These are phyloP conservation scores for Antheraea mylitta DNA, from an alignment of 1,140 invertebrate genomes.

Conservation along the genomic window DNA sequence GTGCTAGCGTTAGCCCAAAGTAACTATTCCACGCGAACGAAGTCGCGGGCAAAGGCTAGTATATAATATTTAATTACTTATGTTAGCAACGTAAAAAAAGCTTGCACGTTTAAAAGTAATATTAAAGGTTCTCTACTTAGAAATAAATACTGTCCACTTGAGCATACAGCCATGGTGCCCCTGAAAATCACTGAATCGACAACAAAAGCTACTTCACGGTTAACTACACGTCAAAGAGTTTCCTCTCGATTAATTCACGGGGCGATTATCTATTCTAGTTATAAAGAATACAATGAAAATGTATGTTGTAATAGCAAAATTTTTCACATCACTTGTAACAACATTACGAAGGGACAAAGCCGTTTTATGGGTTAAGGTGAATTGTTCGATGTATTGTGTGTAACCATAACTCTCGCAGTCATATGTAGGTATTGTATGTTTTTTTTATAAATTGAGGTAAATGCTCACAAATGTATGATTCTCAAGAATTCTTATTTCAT, in stretches of 20 bases:
- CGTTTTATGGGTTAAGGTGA: constrained; percentile 12
- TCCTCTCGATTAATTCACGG: constrained; percentile 46
- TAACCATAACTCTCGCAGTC: neutral
- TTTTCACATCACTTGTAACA: constrained; percentile 7
- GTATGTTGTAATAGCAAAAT: neutral
- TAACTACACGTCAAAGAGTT: constrained; percentile 61
- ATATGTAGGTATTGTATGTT: neutral
- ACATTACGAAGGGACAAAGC: constrained; percentile 8
- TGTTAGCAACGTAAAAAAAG: neutral
- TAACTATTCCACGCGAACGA: too few species aligned
- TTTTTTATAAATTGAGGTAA: neutral
- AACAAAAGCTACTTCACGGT: constrained; percentile 47
- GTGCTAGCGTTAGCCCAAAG: too few species aligned
- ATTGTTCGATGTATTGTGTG: neutral
- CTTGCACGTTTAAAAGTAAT: neutral
- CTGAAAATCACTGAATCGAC: constrained; percentile 53
- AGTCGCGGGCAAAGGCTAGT: too few species aligned
- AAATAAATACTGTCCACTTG: neutral
- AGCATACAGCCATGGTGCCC: constrained; percentile 27
- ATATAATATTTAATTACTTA: too few species aligned
- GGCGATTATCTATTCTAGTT: constrained; percentile 33
- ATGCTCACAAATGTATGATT: neutral
- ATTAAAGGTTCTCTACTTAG: neutral
- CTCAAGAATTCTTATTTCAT: neutral
- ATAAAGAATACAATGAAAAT: constrained; percentile 1